These are phyloP conservation scores for Allophyes oxyacanthae DNA, from an alignment of 2,888 invertebrate species.

Conservation along the genomic window DNA sequence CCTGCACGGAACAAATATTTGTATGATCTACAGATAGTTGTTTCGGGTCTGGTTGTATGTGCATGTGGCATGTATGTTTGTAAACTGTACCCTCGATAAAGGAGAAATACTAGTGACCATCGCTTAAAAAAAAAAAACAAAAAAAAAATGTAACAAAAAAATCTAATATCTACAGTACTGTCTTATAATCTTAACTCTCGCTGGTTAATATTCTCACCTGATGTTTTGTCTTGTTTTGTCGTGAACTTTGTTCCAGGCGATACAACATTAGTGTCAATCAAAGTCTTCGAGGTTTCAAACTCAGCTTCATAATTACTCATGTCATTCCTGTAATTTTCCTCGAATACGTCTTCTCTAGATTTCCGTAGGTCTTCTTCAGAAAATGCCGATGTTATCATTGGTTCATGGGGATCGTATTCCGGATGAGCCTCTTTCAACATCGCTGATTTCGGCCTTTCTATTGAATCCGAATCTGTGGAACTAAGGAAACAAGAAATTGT, in stretches of 20 bases:
- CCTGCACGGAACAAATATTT: no score
- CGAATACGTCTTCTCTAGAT: slow-evolving; percentile 81
- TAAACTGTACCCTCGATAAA: no score
- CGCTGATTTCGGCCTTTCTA: slow-evolving; percentile 85
- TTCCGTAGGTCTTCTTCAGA: slow-evolving; percentile 85
- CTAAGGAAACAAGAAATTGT: slow-evolving; percentile 58
- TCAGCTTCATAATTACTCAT: slow-evolving; percentile 70
- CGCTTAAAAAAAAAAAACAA: no score
- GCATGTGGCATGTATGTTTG: no score
- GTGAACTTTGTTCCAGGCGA: slow-evolving; percentile 66
- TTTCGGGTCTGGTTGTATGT: no score
- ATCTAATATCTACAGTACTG: background rate
- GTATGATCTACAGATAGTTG: no score
- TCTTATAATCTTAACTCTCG: background rate
- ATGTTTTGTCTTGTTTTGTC: slow-evolving; percentile 72
- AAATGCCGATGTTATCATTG: slow-evolving; percentile 86
- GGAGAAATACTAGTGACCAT: no score
- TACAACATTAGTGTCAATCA: slow-evolving; percentile 69
- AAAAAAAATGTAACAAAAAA: background rate
- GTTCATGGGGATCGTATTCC: slow-evolving; percentile 86
- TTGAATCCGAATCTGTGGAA: slow-evolving; percentile 84
- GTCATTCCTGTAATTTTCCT: slow-evolving; percentile 77
- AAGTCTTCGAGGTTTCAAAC: slow-evolving; percentile 74
- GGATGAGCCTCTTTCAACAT: slow-evolving; percentile 83
- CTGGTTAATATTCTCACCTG: slow-evolving; percentile 62